phyloP scores from a whole-genome alignment of 2,888 invertebrate genomes.

The Drosophila fulvimacula region DNA sequence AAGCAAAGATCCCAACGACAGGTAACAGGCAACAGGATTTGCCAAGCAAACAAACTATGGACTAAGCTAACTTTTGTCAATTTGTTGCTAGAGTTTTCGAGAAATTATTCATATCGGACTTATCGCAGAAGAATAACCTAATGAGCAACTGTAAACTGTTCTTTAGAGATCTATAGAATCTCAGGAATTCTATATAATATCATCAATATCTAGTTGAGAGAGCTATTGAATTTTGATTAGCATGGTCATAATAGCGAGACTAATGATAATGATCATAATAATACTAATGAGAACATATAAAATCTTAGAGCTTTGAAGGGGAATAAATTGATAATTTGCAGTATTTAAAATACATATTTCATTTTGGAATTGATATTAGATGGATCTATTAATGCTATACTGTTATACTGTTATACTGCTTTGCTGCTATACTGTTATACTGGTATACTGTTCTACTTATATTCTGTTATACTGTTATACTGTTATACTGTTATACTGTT shows the following conservation, averaged over 20 bases:
- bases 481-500: background rate
- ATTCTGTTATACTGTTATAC: background rate
- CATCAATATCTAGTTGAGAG: background rate
- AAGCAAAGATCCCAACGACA: background rate
- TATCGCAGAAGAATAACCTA: background rate
- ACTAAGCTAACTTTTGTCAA: background rate
- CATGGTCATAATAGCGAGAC: background rate
- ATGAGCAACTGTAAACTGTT: background rate
- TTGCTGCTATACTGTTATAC: background rate
- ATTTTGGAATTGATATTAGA: background rate
- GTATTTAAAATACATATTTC: background rate
- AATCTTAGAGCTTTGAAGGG: background rate
- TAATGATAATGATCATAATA: background rate
- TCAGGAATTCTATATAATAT: background rate
- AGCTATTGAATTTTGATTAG: background rate
- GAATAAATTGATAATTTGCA: background rate
- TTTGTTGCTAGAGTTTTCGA: background rate
- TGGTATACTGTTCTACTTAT: no score
- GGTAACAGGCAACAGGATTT: slow-evolving; percentile 5
- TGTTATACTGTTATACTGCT: background rate
- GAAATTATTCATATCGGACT: background rate
- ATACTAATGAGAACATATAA: background rate
- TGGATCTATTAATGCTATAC: background rate
- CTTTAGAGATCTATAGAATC: background rate
- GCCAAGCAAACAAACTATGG: background rate